Evolutionary conservation across 1,140 invertebrate species (phyloP), one percentile per base, ranked within the genome.

Genomic region (Chelonus insularis): DNA sequence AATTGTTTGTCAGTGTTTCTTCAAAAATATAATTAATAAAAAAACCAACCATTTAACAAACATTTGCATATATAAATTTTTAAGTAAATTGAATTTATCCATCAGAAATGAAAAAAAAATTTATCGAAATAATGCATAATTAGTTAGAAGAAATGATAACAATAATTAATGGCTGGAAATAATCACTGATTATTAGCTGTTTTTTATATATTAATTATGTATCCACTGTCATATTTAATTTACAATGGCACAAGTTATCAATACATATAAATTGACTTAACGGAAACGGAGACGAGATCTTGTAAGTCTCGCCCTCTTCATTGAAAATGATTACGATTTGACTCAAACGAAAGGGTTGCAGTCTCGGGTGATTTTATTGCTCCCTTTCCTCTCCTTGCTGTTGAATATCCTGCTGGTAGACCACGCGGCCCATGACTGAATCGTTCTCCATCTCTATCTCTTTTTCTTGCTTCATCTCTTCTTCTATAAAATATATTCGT

Each of bases 351-450:
- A 77, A 78, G 76, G 77, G 77, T 79, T 79, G 74, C 62, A 72
- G 62, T 69, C 71, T 66, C 68, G 63, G 71, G 73, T 77, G 74
- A 79, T 80, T 79, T 79, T 77, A 78, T 78, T 77, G 72, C 74
- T 54, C 58, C 61, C 60, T 50, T 61, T 20, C 43, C 70, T 57
- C 63, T 65, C 39, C 36, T 56, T 12, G 47, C 32, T 54, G 37
- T 63, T 66, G 58, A 65, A 57, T 62, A 68, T 63, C 68, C 61
- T 69, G 69, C 52, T 69, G 67, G 23, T 18, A 45, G 14, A 45
- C n/a, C 50, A 52, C 50, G 29, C 12, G 50, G n/a, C 29, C 29
- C 32, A 36, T 16, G 29, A 7, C 29, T 52, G 11, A 16, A 32
- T 29, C 25, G 7, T 29, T 29, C 3, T 16, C 5, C 25, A 34